Conservation (phyloP, 1,140 invertebrate genomes). For the Hirudo medicinalis region DNA sequence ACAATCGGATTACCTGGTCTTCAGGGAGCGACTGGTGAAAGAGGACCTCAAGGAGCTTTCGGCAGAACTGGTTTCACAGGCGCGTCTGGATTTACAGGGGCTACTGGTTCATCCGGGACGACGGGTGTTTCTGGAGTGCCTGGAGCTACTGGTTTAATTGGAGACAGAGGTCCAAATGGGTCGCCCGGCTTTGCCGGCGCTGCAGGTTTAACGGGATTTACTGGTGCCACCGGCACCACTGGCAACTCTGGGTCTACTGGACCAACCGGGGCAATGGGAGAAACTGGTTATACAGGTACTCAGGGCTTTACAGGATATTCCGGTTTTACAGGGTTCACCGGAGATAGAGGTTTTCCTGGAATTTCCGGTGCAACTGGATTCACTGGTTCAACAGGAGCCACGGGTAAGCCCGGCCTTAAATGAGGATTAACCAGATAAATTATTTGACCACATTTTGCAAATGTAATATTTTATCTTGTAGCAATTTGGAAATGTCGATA, state of each 20-base stretch:
- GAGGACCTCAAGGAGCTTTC: not conserved
- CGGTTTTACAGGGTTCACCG: not conserved
- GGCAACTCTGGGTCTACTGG: not conserved
- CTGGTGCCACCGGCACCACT: not conserved
- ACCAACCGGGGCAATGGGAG: not conserved
- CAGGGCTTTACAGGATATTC: not conserved
- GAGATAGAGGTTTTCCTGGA: not conserved
- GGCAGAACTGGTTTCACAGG: constrained; percentile 12
- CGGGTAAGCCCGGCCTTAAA: no score
- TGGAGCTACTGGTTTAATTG: not conserved
- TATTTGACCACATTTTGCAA: no score
- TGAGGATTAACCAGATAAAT: no score
- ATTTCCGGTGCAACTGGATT: constrained; percentile 2
- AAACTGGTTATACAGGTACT: not conserved
- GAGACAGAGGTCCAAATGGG: constrained; percentile 3
- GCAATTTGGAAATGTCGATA: no score
- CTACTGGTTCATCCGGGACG: not conserved
- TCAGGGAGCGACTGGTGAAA: not conserved
- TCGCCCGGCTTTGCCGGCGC: constrained; percentile 1
- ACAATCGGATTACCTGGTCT: not conserved
- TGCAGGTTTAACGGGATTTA: constrained; percentile 1
- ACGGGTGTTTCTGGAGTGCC: not conserved
- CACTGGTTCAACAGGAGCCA: not conserved
- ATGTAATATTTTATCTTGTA: no score
- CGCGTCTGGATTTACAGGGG: not conserved